These are phyloP conservation scores for Sipha maydis DNA, from an alignment of 2,888 invertebrate genomes.

Conservation along the genomic window DNA sequence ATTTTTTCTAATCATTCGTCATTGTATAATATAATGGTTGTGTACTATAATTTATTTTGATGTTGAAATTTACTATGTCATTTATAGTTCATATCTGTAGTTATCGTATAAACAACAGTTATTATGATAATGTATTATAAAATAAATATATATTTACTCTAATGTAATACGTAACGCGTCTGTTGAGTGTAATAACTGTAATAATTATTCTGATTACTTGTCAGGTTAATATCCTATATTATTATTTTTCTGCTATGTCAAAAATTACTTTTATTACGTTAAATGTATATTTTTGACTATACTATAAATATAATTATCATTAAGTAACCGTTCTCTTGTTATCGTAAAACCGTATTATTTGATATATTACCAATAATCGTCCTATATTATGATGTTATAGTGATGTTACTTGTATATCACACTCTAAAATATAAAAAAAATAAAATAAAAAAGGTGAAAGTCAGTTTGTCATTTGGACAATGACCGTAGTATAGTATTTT, in stretches of 20 bases:
- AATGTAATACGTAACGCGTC: not conserved
- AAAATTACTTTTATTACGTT: constrained; percentile 13
- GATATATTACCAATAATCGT: not conserved
- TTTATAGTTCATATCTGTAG: not conserved
- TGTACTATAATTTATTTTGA: not conserved
- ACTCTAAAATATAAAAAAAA: not conserved
- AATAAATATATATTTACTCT: not conserved
- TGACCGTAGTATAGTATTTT: not conserved
- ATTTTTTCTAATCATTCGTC: not conserved
- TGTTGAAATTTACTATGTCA: not conserved
- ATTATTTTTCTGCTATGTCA: not conserved
- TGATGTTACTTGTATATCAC: not conserved
- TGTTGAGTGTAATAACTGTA: not conserved
- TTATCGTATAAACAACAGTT: constrained; percentile 1
- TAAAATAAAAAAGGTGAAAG: not conserved
- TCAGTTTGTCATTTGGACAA: not conserved
- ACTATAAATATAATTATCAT: not conserved
- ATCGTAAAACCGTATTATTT: not conserved
- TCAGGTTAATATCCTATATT: constrained; percentile 17
- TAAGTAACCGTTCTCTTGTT: not conserved
- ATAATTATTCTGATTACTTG: not conserved
- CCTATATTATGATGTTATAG: not conserved
- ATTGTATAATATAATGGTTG: not conserved
- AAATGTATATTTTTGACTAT: not conserved
- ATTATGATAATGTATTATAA: not conserved